phyloP scores from a whole-genome alignment of 2,797 vertebrate species.

The Pipistrellus kuhlii region DNA sequence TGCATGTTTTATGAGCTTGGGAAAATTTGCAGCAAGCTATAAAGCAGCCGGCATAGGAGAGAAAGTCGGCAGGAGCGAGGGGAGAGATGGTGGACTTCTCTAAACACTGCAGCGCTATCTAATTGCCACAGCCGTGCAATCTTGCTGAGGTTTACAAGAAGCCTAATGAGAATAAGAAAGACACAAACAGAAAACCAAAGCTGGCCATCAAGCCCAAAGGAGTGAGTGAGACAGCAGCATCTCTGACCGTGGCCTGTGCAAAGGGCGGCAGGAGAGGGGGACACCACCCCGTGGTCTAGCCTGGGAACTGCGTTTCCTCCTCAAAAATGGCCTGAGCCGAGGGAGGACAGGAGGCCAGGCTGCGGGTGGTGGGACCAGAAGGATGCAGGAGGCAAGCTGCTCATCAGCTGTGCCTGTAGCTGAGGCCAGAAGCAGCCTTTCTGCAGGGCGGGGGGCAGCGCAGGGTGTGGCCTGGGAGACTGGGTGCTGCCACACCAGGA shows the following conservation, averaged over 20 bases:
- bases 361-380: fast-evolving
- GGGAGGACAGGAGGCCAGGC: background rate
- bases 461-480: background rate
- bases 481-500: background rate
- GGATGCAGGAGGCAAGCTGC: background rate
- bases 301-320: background rate
- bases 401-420: background rate
- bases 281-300: background rate
- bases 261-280: fast-evolving
- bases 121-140: background rate
- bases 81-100: background rate
- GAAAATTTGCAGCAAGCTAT: background rate
- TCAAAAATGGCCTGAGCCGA: background rate
- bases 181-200: background rate
- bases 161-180: background rate
- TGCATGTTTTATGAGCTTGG: background rate
- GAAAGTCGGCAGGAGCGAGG: background rate
- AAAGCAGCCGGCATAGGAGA: background rate
- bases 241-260: background rate
- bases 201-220: background rate
- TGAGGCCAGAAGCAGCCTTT: conserved; percentile 16
- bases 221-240: background rate
- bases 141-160: background rate
- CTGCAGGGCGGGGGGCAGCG: background rate
- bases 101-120: background rate